Conservation (phyloP, 1,140 invertebrate species). For the Aphelenchoides besseyi region DNA sequence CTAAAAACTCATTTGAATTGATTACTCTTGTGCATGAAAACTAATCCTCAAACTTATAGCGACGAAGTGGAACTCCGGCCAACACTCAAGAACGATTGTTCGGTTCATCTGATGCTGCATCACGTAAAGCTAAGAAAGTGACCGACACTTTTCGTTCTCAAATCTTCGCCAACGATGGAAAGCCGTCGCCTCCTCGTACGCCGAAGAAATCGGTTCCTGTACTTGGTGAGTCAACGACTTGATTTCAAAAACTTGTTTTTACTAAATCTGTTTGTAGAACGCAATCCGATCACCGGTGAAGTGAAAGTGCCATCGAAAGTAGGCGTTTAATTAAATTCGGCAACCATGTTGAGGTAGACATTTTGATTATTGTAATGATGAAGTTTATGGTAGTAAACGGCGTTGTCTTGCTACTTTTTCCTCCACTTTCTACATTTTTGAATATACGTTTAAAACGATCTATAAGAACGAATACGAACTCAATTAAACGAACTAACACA, state of each 20-base stretch:
- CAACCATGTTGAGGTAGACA: too few species aligned
- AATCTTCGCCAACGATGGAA: slow-evolving; percentile 39
- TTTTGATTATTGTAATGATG: too few species aligned
- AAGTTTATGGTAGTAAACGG: too few species aligned
- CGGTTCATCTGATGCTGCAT: slow-evolving; percentile 23
- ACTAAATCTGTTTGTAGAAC: slow-evolving; percentile 38
- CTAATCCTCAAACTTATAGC: slow-evolving; percentile 23
- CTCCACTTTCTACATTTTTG: too few species aligned
- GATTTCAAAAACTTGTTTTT: slow-evolving; percentile 9
- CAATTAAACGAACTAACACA: too few species aligned
- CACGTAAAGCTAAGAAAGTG: slow-evolving; percentile 28
- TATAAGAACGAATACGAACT: too few species aligned
- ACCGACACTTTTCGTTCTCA: slow-evolving; percentile 47
- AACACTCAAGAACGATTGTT: slow-evolving; percentile 53
- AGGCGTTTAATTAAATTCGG: slow-evolving; percentile 27
- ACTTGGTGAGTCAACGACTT: slow-evolving; percentile 36
- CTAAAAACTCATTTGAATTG: too few species aligned
- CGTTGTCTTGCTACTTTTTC: too few species aligned
- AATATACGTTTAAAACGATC: too few species aligned
- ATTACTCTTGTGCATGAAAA: neutral
- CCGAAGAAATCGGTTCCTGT: slow-evolving; percentile 49
- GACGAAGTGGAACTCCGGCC: slow-evolving; percentile 46
- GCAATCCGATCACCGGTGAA: slow-evolving; percentile 54
- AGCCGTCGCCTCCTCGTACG: slow-evolving; percentile 40
- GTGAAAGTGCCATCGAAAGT: slow-evolving; percentile 46